Percentiles rank a stretch among this genome's conserved stretches.
Evolutionary conservation across 2,113 vertebrate genomes (phyloP).

Genomic region (Eubucco bourcierii): DNA sequence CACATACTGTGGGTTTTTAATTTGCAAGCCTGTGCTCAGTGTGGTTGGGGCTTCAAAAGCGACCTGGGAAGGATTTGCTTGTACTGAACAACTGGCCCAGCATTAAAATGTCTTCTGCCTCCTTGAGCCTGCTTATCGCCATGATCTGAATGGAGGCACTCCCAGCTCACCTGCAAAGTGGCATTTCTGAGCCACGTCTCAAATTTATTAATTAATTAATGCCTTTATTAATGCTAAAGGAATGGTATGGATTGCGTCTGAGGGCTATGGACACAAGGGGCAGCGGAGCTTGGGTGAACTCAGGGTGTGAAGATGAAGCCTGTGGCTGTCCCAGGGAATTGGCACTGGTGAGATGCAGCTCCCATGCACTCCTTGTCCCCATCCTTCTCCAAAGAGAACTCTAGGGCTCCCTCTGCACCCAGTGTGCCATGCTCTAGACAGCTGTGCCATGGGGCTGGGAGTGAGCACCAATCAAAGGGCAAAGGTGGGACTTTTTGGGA

Average conservation of each 20-base stretch:
- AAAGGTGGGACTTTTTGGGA: not conserved
- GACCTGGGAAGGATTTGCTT: not conserved
- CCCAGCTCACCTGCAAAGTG: not conserved
- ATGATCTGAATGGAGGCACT: not conserved
- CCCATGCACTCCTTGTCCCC: not conserved
- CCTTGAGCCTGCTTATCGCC: not conserved
- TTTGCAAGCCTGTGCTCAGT: not conserved
- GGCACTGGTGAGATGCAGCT: not conserved
- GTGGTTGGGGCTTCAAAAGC: not conserved
- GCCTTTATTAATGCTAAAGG: not conserved
- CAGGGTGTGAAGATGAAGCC: not conserved
- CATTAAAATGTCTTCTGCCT: slow-evolving; percentile 28
- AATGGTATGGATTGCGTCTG: not conserved
- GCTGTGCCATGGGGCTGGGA: not conserved
- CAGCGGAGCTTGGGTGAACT: not conserved
- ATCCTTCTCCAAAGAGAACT: not conserved
- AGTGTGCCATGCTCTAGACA: not conserved
- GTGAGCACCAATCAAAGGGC: not conserved
- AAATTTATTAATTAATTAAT: slow-evolving; percentile 26
- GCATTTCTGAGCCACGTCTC: not conserved
- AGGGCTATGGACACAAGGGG: not conserved
- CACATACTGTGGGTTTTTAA: accelerated
- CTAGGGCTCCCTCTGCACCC: not conserved
- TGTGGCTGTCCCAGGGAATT: accelerated
- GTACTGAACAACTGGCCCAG: not conserved